phyloP scores from a whole-genome alignment of 92 coral and sea anemone species.

The Phenganax subtilis region DNA sequence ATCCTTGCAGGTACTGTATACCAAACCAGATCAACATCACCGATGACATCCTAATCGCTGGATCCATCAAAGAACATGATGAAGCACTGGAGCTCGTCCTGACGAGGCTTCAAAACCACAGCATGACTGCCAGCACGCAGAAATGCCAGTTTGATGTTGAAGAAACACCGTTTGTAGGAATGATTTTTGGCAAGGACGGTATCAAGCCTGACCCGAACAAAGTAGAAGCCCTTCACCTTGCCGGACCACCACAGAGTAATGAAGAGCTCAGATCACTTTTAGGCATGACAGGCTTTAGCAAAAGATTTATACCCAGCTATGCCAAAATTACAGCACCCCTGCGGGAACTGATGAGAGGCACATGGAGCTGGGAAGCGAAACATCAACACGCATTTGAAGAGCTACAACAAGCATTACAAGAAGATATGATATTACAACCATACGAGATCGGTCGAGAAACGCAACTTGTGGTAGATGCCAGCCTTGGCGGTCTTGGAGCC shows the following conservation, averaged over 20 bases:
- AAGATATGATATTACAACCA: background rate
- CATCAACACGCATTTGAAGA: background rate
- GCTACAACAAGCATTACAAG: conserved; percentile 6
- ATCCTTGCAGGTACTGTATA: background rate
- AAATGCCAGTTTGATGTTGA: background rate
- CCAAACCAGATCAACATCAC: conserved; percentile 3
- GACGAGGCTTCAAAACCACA: background rate
- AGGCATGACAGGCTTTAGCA: conserved; percentile 29
- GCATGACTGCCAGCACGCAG: background rate
- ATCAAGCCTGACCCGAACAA: background rate
- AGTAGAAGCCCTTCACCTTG: conserved; percentile 21
- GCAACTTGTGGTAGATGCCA: background rate
- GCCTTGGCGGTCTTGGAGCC: conserved; percentile 23
- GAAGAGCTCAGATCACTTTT: background rate
- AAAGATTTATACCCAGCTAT: conserved; percentile 15
- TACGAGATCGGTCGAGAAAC: background rate
- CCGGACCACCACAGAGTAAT: background rate
- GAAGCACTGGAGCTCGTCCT: conserved; percentile 13
- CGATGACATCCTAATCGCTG: conserved; percentile 11
- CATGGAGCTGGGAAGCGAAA: background rate
- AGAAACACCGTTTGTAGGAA: background rate
- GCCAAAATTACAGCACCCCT: conserved; percentile 2
- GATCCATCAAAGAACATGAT: conserved; percentile 18
- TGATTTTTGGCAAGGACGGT: background rate
- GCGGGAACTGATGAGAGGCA: background rate